A percentile compares a stretch with the other conserved stretches of the same genome.
Evolutionary conservation across 2,113 vertebrate genomes (phyloP).

Genomic region (Micronisus gabar): DNA sequence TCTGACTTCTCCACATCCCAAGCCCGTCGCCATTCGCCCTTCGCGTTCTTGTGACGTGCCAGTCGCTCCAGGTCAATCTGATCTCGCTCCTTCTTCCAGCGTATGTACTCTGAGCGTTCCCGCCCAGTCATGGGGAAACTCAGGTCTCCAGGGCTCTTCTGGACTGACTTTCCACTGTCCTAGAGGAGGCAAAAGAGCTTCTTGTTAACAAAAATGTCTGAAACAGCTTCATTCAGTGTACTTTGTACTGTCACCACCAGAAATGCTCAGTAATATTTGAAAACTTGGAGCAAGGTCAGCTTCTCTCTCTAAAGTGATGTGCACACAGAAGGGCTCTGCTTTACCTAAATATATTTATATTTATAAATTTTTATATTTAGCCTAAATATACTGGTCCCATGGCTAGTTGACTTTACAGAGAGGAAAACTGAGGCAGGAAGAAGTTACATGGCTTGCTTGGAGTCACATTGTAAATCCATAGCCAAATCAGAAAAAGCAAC

Average conservation of each 20-base stretch:
- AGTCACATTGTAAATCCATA: background rate
- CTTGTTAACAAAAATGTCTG: background rate
- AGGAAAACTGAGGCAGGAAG: background rate
- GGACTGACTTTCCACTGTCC: conserved; percentile 60
- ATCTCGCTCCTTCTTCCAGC: conserved; percentile 92
- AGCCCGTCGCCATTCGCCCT: conserved; percentile 94
- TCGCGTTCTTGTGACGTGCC: conserved; percentile 89
- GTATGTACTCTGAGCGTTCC: conserved; percentile 80
- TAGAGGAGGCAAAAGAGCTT: background rate
- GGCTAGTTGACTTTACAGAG: background rate
- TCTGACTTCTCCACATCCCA: conserved; percentile 95
- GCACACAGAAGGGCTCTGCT: background rate
- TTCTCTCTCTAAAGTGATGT: background rate
- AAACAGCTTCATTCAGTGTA: background rate
- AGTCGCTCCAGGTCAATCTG: conserved; percentile 91
- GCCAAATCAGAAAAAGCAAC: background rate
- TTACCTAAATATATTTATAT: background rate
- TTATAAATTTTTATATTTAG: background rate
- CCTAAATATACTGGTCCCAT: background rate
- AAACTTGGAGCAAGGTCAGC: background rate
- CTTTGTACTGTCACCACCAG: background rate
- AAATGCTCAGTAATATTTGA: background rate
- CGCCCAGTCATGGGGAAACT: conserved; percentile 72
- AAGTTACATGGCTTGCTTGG: background rate
- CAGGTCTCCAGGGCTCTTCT: conserved; percentile 64